Evolutionary conservation across 30 jellyfish, hydroid and myxozoan genomes (phyloP), one percentile per base, ranked within the genome.

Genomic region (Turritopsis rubra): DNA sequence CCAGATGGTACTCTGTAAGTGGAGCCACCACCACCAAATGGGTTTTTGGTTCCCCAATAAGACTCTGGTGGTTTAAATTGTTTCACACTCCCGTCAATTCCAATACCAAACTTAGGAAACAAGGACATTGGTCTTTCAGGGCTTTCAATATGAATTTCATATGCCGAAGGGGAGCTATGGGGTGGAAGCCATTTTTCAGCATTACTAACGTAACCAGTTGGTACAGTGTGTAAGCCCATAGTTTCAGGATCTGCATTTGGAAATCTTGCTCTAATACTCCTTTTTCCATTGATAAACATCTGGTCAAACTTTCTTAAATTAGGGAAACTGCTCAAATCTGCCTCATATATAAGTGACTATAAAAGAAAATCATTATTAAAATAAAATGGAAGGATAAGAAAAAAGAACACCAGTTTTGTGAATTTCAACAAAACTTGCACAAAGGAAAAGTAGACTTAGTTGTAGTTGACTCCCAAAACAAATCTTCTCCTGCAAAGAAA

Each of bases 241-340:
- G 80, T 86, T 54, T 89, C 99, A 52, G 99, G 97, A 73, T 94
- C 87, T 8, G 95, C 99, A 87, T 94, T 94, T 17, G 99, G 99
- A 73, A 75, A 94, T 52, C 99, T 68, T 17, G 99, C 99, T 75
- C 96, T 82, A 7, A 94, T 96, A 23, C 86, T 92, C 53, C 99
- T 84, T 53, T 83, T 75, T 21, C 95, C 95, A 70, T 86, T 82
- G 41, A 87, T 86, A 89, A 94, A 94, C 52, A 94, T 29, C 66
- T 88, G 96, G 28, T 75, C 88, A 80, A 94, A 89, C 31, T 88
- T 86, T 24, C 81, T 79, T 77, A 94, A 28, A 41, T 41, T 41
- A 8, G 60, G 70, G 21, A 13, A 66, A 29, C 86, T 92, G 66
- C 92, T 28, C 18, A 94, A 82, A 72, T 94, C 97, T 60, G 96